Conservation (phyloP, 2,797 vertebrate species). For the Psittacula echo region DNA sequence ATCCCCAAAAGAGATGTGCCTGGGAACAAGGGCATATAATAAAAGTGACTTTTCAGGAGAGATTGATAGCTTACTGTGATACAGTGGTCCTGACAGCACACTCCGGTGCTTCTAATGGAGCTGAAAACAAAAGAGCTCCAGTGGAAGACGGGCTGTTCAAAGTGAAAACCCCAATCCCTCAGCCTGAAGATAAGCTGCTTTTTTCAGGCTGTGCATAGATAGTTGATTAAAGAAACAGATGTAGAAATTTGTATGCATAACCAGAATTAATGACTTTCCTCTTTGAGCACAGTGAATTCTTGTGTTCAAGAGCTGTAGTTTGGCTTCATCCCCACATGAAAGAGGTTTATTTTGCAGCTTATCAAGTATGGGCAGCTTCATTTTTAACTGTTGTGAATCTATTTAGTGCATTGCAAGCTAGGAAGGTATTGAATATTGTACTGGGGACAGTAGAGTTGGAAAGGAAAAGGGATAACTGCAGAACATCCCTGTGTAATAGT, state of each 20-base stretch:
- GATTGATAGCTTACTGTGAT: not conserved
- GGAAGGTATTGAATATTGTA: conserved; percentile 14
- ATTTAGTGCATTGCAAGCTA: not conserved
- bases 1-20: not conserved
- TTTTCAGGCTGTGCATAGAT: not conserved
- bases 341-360: conserved; percentile 39
- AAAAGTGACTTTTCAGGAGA: conserved; percentile 14
- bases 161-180: not conserved
- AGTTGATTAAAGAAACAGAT: conserved; percentile 51
- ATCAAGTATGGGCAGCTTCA: conserved; percentile 24
- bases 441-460: not conserved
- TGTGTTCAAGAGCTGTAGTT: not conserved
- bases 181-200: conserved; percentile 19
- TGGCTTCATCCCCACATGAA: conserved; percentile 46
- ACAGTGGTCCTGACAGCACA: not conserved
- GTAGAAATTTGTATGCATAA: conserved; percentile 50
- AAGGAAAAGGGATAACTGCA: not conserved
- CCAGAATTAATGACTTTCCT: conserved; percentile 52
- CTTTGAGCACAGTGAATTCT: not conserved
- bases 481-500: not conserved
- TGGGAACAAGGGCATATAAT: not conserved
- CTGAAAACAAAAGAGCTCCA: not conserved
- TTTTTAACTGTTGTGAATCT: conserved; percentile 30
- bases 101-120: not conserved
- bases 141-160: not conserved